phyloP scores from a whole-genome alignment of 2,888 invertebrate genomes.

The Meiosimyza decipiens region DNA sequence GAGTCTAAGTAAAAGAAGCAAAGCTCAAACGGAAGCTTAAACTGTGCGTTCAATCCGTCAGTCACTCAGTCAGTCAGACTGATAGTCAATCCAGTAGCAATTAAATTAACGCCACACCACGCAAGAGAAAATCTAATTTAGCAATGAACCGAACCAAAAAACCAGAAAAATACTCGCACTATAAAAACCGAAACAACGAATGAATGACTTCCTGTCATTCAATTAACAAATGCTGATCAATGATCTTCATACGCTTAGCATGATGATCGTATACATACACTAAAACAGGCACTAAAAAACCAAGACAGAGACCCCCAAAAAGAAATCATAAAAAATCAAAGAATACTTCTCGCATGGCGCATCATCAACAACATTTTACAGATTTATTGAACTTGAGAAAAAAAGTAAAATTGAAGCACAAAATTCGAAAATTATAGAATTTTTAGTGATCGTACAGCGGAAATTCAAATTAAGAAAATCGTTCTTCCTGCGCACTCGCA shows the following conservation, averaged over 20 bases:
- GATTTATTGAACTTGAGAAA: conserved; percentile 53
- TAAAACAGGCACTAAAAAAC: not conserved
- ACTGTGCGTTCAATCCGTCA: conserved; percentile 4
- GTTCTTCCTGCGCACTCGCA: too few relatives aligned
- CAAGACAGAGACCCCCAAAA: conserved; percentile 15
- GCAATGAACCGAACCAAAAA: conserved; percentile 42
- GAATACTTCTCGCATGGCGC: conserved; percentile 52
- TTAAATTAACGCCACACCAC: conserved; percentile 45
- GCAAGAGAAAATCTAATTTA: conserved; percentile 21
- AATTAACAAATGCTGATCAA: conserved; percentile 40
- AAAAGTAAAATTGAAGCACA: not conserved
- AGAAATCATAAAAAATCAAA: conserved; percentile 56
- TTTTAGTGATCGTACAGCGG: conserved; percentile 48
- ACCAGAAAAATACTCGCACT: conserved; percentile 42
- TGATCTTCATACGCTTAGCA: conserved; percentile 18
- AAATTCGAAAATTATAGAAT: conserved; percentile 13
- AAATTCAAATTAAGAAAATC: conserved; percentile 61
- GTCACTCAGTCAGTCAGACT: not conserved
- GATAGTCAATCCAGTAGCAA: conserved; percentile 26
- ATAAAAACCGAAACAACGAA: conserved; percentile 34
- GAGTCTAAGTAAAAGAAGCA: too few relatives aligned
- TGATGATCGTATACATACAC: not conserved
- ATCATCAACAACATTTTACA: conserved; percentile 50
- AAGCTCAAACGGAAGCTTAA: conserved; percentile 28
- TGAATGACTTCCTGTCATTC: conserved; percentile 43